A percentile compares a stretch with the other conserved stretches of the same genome.
Evolutionary conservation across 2,113 vertebrate genomes (phyloP).

Genomic region (Coptodon rendalli): DNA sequence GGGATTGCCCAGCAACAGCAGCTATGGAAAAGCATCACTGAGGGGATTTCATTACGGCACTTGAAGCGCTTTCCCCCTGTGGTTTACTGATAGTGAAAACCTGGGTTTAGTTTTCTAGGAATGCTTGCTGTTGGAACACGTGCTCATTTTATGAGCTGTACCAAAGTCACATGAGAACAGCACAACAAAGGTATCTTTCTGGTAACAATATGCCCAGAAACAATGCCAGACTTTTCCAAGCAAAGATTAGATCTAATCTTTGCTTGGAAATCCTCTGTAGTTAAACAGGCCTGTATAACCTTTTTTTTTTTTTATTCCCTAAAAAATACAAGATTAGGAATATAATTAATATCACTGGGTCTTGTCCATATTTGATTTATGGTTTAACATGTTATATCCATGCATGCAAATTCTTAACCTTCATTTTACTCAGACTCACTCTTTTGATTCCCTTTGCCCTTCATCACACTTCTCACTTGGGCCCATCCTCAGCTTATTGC

Average conservation of each 20-base stretch:
- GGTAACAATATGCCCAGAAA: background rate
- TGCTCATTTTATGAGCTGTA: background rate
- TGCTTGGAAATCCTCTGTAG: background rate
- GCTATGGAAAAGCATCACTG: constrained; percentile 7
- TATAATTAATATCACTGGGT: background rate
- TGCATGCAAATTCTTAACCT: background rate
- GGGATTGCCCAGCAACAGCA: constrained; percentile 28
- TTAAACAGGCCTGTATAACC: background rate
- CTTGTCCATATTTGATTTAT: background rate
- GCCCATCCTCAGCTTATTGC: background rate
- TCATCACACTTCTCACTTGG: background rate
- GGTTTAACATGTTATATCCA: background rate
- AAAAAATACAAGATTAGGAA: background rate
- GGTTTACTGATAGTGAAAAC: background rate
- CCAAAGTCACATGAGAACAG: background rate
- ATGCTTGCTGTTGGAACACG: background rate
- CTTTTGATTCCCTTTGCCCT: background rate
- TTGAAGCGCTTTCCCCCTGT: background rate
- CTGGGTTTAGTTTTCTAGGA: background rate
- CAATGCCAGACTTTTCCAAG: background rate
- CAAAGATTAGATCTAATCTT: constrained; percentile 1
- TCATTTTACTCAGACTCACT: background rate
- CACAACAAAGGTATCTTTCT: background rate
- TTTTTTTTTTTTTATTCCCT: background rate
- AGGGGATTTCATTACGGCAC: background rate